A percentile compares a stretch with the other conserved stretches of the same genome.
These are phyloP conservation scores for Tiliacea citrago DNA, from an alignment of 2,888 invertebrate genomes.

Conservation along the genomic window DNA sequence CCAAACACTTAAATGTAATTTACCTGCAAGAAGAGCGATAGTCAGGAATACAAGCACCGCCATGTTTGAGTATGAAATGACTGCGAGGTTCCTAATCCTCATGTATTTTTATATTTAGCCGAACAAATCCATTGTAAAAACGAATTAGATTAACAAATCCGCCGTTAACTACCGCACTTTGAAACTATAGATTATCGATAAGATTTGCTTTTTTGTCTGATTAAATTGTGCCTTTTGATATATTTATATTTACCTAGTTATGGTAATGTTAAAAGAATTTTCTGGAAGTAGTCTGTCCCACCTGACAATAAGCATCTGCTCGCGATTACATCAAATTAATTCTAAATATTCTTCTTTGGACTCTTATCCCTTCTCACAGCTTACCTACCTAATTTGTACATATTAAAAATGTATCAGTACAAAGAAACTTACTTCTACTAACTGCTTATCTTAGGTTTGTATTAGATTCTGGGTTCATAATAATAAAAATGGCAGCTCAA, in stretches of 20 bases:
- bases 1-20: conserved; percentile 1
- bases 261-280: background rate
- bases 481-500: background rate
- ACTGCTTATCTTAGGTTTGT: background rate
- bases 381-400: background rate
- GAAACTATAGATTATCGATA: conserved; percentile 37
- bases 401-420: background rate
- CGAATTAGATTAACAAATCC: conserved; percentile 39
- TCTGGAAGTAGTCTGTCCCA: background rate
- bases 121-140: conserved; percentile 48
- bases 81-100: conserved; percentile 16
- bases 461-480: background rate
- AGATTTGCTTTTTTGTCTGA: conserved; percentile 21
- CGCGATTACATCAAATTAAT: background rate
- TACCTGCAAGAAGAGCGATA: conserved; percentile 64
- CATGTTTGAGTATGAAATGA: conserved; percentile 48
- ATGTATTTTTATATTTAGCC: conserved; percentile 44
- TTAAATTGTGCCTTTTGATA: conserved; percentile 20
- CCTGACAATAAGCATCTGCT: background rate
- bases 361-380: background rate
- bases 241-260: background rate
- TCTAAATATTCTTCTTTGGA: background rate
- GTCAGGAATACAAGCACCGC: conserved; percentile 39
- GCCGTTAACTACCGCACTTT: conserved; percentile 45
- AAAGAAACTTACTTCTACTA: background rate